Conservation (phyloP, 2,888 invertebrate species). For the Linhomoeus sp. region DNA sequence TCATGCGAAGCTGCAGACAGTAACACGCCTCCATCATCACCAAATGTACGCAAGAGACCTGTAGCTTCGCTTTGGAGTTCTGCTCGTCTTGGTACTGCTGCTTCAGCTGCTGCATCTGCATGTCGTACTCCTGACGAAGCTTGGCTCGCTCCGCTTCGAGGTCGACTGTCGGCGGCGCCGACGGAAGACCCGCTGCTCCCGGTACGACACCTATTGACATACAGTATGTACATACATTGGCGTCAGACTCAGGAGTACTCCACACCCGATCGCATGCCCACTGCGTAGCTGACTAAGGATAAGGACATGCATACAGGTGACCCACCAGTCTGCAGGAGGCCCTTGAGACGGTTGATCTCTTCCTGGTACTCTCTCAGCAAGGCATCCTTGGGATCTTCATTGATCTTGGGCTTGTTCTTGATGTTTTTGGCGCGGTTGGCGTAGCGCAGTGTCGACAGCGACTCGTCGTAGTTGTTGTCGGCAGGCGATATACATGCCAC, state of each 20-base stretch:
- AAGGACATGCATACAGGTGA: no score
- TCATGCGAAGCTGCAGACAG: no score
- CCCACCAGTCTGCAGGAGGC: constrained; percentile 30
- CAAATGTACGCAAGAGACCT: no score
- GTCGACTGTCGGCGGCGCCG: constrained; percentile 8
- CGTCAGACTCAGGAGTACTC: no score
- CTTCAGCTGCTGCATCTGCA: constrained; percentile 39
- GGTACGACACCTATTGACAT: constrained; percentile 4
- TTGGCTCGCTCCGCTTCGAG: constrained; percentile 32
- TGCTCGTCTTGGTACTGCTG: constrained; percentile 34
- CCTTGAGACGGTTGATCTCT: constrained; percentile 52
- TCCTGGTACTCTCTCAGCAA: constrained; percentile 60
- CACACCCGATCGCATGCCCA: no score
- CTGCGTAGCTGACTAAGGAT: no score
- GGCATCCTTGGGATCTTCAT: constrained; percentile 76
- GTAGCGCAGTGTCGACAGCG: constrained; percentile 39
- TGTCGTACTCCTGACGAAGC: constrained; percentile 38
- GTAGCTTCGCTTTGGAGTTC: constrained; percentile 35
- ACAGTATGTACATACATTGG: no score
- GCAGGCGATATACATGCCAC: constrained; percentile 63
- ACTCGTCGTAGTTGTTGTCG: constrained; percentile 61
- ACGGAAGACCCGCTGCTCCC: neutral
- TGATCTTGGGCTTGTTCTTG: constrained; percentile 47
- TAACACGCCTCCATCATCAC: no score
- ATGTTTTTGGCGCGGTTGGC: constrained; percentile 69